Percentiles rank a stretch among this genome's conserved stretches.
Conservation (phyloP, 2,888 invertebrate genomes). For the Pogonocherus hispidulus region DNA sequence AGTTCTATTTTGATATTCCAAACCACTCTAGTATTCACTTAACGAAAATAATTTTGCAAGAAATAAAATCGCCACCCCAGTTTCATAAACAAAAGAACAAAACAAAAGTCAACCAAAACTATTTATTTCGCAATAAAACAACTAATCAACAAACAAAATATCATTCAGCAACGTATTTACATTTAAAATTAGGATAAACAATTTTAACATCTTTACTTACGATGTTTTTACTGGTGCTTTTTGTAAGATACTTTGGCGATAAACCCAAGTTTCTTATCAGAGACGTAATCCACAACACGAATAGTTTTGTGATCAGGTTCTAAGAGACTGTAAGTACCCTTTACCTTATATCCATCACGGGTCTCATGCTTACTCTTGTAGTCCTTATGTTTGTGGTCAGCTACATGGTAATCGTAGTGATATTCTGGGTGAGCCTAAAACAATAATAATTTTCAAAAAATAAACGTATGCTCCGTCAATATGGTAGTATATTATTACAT, state of each 20-base stretch:
- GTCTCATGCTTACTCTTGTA: slow-evolving; percentile 63
- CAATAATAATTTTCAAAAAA: background rate
- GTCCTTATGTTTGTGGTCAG: slow-evolving; percentile 62
- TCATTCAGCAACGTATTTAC: slow-evolving; percentile 16
- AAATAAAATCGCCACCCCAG: no score
- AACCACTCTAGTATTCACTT: no score
- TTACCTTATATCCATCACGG: slow-evolving; percentile 65
- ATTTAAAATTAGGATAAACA: slow-evolving; percentile 30
- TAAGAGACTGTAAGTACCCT: slow-evolving; percentile 62
- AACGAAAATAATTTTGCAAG: no score
- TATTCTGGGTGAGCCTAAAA: slow-evolving; percentile 63
- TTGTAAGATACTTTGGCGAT: slow-evolving; percentile 62
- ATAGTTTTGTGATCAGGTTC: slow-evolving; percentile 64
- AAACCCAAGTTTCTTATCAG: slow-evolving; percentile 64
- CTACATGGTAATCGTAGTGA: slow-evolving; percentile 63
- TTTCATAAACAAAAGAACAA: background rate
- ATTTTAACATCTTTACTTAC: slow-evolving; percentile 16
- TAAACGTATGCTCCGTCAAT: no score
- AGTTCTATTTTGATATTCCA: no score
- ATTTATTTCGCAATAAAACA: slow-evolving; percentile 60
- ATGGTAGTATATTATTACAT: no score
- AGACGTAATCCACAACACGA: slow-evolving; percentile 62
- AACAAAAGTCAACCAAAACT: slow-evolving; percentile 12
- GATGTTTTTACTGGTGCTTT: slow-evolving; percentile 57
- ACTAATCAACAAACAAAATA: slow-evolving; percentile 38